phyloP scores from a whole-genome alignment of 2,113 vertebrate genomes.

The Actenoides lindsayi region DNA sequence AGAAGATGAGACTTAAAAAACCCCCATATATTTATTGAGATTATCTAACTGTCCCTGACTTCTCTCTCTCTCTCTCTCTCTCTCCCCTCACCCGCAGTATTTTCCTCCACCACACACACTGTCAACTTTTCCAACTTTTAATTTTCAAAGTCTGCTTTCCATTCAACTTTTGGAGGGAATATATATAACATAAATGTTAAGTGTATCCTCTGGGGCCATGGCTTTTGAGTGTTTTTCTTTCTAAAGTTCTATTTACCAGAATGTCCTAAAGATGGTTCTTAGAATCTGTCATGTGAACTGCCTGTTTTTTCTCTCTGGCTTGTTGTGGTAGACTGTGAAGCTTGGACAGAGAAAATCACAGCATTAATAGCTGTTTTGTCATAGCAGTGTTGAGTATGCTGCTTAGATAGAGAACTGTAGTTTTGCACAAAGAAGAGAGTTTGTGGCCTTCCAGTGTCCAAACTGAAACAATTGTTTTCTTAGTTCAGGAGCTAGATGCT shows the following conservation, averaged over 20 bases:
- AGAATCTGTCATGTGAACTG: background rate
- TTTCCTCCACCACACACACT: background rate
- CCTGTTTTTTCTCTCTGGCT: background rate
- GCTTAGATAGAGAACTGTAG: background rate
- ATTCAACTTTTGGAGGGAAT: background rate
- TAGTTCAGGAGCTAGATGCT: background rate
- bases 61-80: too few relatives aligned
- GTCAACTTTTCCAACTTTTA: rapidly evolving
- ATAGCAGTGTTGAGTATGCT: background rate
- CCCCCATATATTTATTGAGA: background rate
- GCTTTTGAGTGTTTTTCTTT: background rate
- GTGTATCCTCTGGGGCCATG: background rate
- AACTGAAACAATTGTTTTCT: background rate
- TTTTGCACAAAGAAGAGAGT: background rate
- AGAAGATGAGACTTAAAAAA: background rate
- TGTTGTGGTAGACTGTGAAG: background rate
- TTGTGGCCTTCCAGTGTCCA: background rate
- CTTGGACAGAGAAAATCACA: background rate
- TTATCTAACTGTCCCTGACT: background rate
- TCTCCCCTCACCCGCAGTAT: background rate
- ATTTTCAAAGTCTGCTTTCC: background rate
- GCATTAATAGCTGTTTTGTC: background rate
- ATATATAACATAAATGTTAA: background rate
- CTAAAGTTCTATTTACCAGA: background rate
- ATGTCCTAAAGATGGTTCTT: background rate